A percentile compares a stretch with the other conserved stretches of the same genome.
phyloP scores from a whole-genome alignment of 2,113 vertebrate genomes.

The Crypturellus undulatus region DNA sequence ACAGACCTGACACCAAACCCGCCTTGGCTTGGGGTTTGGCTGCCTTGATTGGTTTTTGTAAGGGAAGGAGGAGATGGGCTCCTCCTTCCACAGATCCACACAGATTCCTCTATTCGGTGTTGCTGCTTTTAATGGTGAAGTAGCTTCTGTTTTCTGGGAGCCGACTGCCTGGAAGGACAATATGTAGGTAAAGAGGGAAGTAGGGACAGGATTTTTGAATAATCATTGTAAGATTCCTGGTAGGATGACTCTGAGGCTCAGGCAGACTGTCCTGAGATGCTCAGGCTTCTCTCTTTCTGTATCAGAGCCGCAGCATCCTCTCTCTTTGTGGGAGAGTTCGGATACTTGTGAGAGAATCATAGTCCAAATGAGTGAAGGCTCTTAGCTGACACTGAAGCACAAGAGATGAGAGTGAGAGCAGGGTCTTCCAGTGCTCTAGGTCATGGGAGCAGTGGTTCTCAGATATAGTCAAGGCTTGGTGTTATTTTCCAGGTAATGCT shows the following conservation, averaged over 20 bases:
- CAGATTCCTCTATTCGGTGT: background rate
- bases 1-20: background rate
- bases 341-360: rapidly evolving
- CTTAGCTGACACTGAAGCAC: background rate
- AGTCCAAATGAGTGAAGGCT: background rate
- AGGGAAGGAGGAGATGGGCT: background rate
- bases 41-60: background rate
- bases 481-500: background rate
- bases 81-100: no score
- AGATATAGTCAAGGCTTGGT: background rate
- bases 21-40: background rate
- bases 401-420: background rate
- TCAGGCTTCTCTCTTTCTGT: background rate
- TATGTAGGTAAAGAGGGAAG: background rate
- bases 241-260: background rate
- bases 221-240: background rate
- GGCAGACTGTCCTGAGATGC: background rate
- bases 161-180: background rate
- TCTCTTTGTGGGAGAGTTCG: background rate
- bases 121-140: background rate
- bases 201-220: background rate
- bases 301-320: background rate
- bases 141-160: background rate
- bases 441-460: background rate
- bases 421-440: background rate